Percentiles rank a stretch among this genome's conserved stretches.
Conservation (phyloP, 2,888 invertebrate species). For the Euzetes globulus region DNA sequence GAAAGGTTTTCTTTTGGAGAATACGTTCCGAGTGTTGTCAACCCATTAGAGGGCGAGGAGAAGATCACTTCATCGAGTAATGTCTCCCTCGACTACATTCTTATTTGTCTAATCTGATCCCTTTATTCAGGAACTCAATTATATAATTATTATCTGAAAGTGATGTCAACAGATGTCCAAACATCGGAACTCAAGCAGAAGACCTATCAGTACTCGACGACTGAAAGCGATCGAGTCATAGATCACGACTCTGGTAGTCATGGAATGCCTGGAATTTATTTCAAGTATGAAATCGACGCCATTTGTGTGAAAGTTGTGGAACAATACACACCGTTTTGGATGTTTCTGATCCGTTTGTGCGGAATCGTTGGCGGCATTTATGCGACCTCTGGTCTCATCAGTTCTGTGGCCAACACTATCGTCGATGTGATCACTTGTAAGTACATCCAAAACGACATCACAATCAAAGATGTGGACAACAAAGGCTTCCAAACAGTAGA, state of each 20-base stretch:
- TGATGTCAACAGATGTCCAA: constrained; percentile 86
- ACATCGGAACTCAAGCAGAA: constrained; percentile 46
- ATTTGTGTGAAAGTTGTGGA: constrained; percentile 71
- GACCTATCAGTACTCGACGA: constrained; percentile 87
- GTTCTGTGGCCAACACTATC: constrained; percentile 19
- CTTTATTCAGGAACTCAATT: constrained; percentile 59
- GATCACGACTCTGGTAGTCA: constrained; percentile 68
- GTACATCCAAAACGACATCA: constrained; percentile 3
- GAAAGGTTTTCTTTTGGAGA: constrained; percentile 90
- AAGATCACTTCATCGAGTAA: constrained; percentile 63
- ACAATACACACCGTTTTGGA: constrained; percentile 59
- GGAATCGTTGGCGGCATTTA: constrained; percentile 88
- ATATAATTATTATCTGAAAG: constrained; percentile 88
- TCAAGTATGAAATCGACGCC: constrained; percentile 89
- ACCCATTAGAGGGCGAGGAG: constrained; percentile 92
- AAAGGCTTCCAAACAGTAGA: constrained; percentile 18
- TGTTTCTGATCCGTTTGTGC: constrained; percentile 78
- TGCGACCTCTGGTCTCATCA: constrained; percentile 61
- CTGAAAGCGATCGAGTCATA: constrained; percentile 73
- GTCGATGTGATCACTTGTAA: constrained; percentile 30
- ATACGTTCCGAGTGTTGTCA: constrained; percentile 74
- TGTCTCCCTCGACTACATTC: neutral
- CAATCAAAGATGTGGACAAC: neutral
- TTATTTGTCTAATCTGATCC: neutral
- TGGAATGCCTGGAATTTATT: constrained; percentile 86